phyloP scores from a whole-genome alignment of 2,888 invertebrate species.

The Melipona bicolor region DNA sequence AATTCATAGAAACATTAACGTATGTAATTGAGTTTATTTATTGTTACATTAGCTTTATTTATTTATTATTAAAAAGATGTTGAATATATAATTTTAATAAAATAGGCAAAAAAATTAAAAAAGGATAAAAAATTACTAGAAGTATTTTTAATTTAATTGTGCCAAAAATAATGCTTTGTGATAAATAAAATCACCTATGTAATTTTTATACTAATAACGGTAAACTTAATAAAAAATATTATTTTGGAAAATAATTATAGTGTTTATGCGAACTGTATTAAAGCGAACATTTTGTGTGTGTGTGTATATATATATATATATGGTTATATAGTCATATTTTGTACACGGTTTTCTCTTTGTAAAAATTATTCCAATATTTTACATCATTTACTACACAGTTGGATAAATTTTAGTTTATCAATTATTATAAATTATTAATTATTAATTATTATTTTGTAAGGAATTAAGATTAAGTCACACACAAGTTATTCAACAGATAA shows the following conservation, averaged over 20 bases:
- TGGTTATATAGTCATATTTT: neutral
- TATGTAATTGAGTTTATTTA: neutral
- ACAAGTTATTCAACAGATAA: neutral
- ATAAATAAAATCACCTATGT: constrained; percentile 6
- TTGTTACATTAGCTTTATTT: too few species aligned
- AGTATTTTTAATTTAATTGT: neutral
- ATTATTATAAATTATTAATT: neutral
- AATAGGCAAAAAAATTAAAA: neutral
- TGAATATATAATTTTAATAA: neutral
- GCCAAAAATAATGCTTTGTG: constrained; percentile 27
- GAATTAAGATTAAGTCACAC: neutral
- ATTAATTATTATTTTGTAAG: neutral
- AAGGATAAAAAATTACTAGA: neutral
- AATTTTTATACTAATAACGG: neutral
- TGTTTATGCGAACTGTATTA: neutral
- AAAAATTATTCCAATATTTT: neutral
- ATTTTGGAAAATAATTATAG: neutral
- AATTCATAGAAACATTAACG: neutral
- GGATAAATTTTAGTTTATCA: neutral
- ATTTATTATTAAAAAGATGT: neutral
- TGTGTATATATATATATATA: neutral
- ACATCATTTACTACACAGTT: neutral
- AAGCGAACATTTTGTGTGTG: too few species aligned
- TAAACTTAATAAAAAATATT: neutral
- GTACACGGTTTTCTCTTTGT: neutral